Evolutionary conservation across 2,888 invertebrate species (phyloP).

Genomic region (Microplitis deprimator): DNA sequence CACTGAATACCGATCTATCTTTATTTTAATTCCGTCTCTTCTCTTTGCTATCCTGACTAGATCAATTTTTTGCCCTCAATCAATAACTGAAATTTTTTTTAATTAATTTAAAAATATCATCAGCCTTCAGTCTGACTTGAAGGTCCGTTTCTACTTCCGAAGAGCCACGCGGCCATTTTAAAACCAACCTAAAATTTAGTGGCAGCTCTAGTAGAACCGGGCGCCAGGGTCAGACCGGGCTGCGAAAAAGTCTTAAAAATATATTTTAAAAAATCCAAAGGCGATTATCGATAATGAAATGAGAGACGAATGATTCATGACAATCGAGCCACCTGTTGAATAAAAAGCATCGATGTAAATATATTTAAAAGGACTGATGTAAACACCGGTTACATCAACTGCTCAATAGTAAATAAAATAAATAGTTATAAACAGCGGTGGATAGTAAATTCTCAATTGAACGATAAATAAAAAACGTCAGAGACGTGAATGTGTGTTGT

Average conservation of each 20-base stretch:
- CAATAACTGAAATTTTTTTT: no score
- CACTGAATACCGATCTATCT: conserved; percentile 21
- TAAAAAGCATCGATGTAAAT: not conserved
- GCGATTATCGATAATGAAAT: not conserved
- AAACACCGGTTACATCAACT: not conserved
- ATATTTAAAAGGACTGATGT: not conserved
- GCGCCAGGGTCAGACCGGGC: no score
- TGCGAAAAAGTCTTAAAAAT: not conserved
- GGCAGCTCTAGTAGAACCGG: no score
- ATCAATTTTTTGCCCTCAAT: no score
- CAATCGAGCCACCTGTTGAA: not conserved
- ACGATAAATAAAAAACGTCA: conserved; percentile 7
- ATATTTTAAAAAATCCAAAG: not conserved
- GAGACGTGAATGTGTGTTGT: not conserved
- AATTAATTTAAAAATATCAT: no score
- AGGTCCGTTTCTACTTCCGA: no score
- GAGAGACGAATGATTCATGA: not conserved
- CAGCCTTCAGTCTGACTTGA: no score
- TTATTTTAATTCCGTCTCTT: conserved; percentile 15
- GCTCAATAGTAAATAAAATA: not conserved
- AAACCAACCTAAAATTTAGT: no score
- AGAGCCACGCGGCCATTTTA: no score
- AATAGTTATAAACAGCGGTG: not conserved
- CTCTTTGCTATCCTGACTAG: not conserved
- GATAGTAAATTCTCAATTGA: not conserved